Conservation (phyloP, 30 jellyfish, hydroid and myxozoan species). For the Cassiopea andromeda region DNA sequence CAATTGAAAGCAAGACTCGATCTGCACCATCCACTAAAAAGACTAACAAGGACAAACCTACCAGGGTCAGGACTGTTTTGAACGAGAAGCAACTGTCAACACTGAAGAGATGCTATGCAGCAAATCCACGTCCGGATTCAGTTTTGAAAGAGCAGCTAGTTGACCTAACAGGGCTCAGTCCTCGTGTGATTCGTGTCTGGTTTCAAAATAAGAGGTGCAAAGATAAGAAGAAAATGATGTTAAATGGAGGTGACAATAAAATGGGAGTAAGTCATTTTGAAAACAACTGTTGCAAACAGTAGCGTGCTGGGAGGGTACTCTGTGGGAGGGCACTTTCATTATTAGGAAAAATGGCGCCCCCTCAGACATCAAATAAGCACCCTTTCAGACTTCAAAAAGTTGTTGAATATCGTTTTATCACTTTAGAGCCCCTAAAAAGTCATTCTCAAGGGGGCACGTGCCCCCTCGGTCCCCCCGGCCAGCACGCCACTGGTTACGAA, state of each 20-base stretch:
- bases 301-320: too few species aligned
- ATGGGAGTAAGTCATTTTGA: constrained; percentile 21
- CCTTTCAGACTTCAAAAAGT: too few species aligned
- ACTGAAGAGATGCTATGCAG: constrained; percentile 82
- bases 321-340: too few species aligned
- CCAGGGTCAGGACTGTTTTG: constrained; percentile 86
- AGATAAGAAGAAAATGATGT: constrained; percentile 81
- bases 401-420: too few species aligned
- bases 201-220: constrained; percentile 91
- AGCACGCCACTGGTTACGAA: too few species aligned
- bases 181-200: constrained; percentile 95
- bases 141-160: constrained; percentile 82
- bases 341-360: too few species aligned
- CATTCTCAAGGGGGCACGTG: too few species aligned
- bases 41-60: constrained; percentile 66
- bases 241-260: constrained; percentile 37
- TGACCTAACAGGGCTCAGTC: constrained; percentile 82
- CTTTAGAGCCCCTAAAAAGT: too few species aligned
- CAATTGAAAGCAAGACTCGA: constrained; percentile 17
- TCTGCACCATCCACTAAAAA: constrained; percentile 17
- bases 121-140: constrained; percentile 93
- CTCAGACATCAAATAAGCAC: too few species aligned
- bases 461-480: too few species aligned
- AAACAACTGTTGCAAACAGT: too few species aligned
- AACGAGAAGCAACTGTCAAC: constrained; percentile 80